A percentile compares a stretch with the other conserved stretches of the same genome.
These are phyloP conservation scores for Schlechtendalia chinensis DNA, from an alignment of 1,140 invertebrate species.

Conservation along the genomic window DNA sequence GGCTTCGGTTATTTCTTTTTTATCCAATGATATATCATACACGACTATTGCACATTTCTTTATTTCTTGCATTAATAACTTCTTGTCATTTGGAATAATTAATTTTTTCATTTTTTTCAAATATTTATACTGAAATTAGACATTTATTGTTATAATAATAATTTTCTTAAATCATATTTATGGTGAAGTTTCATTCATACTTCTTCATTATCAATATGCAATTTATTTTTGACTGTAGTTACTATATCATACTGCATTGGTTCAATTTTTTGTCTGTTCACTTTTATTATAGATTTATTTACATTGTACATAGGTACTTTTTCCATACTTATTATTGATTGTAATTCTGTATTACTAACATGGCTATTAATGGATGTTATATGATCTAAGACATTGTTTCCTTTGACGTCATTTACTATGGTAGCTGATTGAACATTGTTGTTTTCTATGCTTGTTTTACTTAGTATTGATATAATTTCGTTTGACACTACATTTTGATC, in stretches of 20 bases:
- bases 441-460: background rate
- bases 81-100: constrained; percentile 29
- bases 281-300: constrained; percentile 15
- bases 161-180: background rate
- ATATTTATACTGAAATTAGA: constrained; percentile 26
- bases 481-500: background rate
- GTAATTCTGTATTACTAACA: background rate
- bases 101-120: constrained; percentile 24
- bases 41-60: constrained; percentile 38
- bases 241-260: constrained; percentile 20
- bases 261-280: background rate
- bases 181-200: background rate
- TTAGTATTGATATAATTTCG: background rate
- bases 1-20: constrained; percentile 32
- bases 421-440: background rate
- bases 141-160: background rate
- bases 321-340: background rate
- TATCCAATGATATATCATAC: constrained; percentile 26
- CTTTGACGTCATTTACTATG: background rate
- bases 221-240: constrained; percentile 39
- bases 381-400: background rate
- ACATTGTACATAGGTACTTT: background rate
- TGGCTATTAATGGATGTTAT: background rate
- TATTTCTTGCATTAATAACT: constrained; percentile 31
- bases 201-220: background rate